phyloP scores from a whole-genome alignment of 2,113 vertebrate genomes.

The Elephantulus edwardii region DNA sequence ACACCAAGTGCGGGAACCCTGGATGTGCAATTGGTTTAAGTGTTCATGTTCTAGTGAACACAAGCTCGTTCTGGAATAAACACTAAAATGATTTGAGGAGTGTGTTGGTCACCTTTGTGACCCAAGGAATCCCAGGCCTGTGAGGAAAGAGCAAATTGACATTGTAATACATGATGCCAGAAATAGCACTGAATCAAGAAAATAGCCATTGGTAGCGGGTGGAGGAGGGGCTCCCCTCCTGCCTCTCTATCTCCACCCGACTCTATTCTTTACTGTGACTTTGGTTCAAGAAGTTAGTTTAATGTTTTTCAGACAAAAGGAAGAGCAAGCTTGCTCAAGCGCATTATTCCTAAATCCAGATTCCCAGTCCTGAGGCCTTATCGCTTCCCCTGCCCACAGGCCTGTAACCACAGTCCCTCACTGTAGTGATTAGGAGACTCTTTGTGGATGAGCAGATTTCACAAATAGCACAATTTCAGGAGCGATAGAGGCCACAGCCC shows the following conservation, averaged over 20 bases:
- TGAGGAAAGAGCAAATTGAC: conserved; percentile 67
- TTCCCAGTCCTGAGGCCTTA: not conserved
- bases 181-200: conserved; percentile 82
- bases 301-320: not conserved
- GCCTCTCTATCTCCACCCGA: conserved; percentile 81
- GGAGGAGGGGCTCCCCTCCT: conserved; percentile 53
- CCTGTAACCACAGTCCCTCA: conserved; percentile 36
- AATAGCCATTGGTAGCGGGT: conserved; percentile 28
- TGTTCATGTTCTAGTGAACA: conserved; percentile 89
- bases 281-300: conserved; percentile 64
- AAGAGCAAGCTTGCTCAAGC: conserved; percentile 80
- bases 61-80: conserved; percentile 81
- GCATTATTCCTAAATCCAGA: conserved; percentile 4
- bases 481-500: conserved; percentile 7
- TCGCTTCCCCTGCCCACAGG: not conserved
- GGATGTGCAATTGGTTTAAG: conserved; percentile 84
- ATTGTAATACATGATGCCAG: conserved; percentile 88
- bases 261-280: conserved; percentile 85
- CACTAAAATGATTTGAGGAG: conserved; percentile 76
- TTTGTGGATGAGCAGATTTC: conserved; percentile 72
- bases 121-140: conserved; percentile 75
- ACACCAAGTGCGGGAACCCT: conserved; percentile 79
- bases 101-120: conserved; percentile 54
- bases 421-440: conserved; percentile 65
- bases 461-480: conserved; percentile 71